These are phyloP conservation scores for Perognathus longimembris DNA, from an alignment of 2,113 vertebrate genomes.

Conservation along the genomic window DNA sequence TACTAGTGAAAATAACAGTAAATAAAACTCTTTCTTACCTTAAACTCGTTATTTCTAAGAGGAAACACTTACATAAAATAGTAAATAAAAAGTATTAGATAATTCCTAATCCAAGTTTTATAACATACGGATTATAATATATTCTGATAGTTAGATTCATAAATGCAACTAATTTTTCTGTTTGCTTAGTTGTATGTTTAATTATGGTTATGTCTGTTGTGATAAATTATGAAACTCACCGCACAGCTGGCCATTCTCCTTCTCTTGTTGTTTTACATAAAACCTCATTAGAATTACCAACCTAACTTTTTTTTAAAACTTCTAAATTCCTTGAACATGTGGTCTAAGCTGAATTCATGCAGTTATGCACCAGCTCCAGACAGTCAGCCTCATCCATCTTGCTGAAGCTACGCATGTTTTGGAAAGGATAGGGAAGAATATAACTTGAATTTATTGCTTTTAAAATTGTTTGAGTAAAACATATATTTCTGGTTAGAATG, in stretches of 20 bases:
- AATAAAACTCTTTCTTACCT: background rate
- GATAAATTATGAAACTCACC: conserved; percentile 56
- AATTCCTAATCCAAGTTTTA: conserved; percentile 22
- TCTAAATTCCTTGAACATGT: conserved; percentile 63
- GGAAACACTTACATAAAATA: background rate
- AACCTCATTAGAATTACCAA: conserved; percentile 37
- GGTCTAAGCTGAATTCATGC: conserved; percentile 21
- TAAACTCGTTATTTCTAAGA: background rate
- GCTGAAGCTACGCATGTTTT: conserved; percentile 19
- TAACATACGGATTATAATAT: background rate
- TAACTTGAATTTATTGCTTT: conserved; percentile 33
- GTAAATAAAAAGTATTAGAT: background rate
- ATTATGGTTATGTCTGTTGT: conserved; percentile 31
- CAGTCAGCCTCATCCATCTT: conserved; percentile 49
- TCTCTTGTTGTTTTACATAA: background rate
- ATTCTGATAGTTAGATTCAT: conserved; percentile 12
- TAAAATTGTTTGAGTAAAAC: conserved; percentile 62
- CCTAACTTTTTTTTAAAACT: no score
- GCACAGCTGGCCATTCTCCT: conserved; percentile 55
- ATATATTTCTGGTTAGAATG: background rate
- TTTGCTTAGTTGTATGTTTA: conserved; percentile 19
- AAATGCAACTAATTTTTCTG: conserved; percentile 18
- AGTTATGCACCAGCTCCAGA: conserved; percentile 30
- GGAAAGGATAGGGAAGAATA: background rate
- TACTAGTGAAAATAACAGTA: no score